A percentile compares a stretch with the other conserved stretches of the same genome.
Conservation (phyloP, 2,113 vertebrate species). For the Mugil cephalus region DNA sequence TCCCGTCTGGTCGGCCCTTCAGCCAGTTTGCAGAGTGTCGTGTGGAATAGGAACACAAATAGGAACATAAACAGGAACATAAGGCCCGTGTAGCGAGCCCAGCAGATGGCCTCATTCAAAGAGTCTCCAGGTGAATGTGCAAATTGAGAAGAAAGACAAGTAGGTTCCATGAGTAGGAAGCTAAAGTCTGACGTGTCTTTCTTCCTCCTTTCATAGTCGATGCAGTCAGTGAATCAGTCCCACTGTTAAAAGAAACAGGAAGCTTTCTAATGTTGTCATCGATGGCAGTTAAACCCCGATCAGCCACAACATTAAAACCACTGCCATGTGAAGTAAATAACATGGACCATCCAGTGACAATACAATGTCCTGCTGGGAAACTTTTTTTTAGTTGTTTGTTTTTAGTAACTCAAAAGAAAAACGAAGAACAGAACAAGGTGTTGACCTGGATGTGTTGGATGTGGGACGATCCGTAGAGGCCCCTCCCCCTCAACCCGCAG, state of each 20-base stretch:
- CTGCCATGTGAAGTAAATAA: too few relatives aligned
- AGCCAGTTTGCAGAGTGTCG: background rate
- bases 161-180: background rate
- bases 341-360: too few relatives aligned
- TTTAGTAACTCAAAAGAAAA: too few relatives aligned
- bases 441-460: too few relatives aligned
- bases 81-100: background rate
- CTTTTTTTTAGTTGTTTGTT: too few relatives aligned
- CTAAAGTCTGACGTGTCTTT: conserved; percentile 6
- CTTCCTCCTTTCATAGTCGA: background rate
- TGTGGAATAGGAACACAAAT: too few relatives aligned
- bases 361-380: too few relatives aligned
- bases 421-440: too few relatives aligned
- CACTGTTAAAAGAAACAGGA: conserved; percentile 8
- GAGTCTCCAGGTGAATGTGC: background rate
- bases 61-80: background rate
- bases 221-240: background rate
- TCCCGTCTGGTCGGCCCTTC: too few relatives aligned
- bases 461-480: too few relatives aligned
- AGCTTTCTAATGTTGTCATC: conserved; percentile 24
- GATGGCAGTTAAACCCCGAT: conserved; percentile 1
- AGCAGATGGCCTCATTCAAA: background rate
- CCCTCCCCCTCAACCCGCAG: too few relatives aligned
- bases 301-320: too few relatives aligned
- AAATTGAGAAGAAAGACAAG: background rate